A percentile compares a stretch with the other conserved stretches of the same genome.
Evolutionary conservation across 2,888 invertebrate species (phyloP).

Genomic region (Agonopterix subpropinquella): DNA sequence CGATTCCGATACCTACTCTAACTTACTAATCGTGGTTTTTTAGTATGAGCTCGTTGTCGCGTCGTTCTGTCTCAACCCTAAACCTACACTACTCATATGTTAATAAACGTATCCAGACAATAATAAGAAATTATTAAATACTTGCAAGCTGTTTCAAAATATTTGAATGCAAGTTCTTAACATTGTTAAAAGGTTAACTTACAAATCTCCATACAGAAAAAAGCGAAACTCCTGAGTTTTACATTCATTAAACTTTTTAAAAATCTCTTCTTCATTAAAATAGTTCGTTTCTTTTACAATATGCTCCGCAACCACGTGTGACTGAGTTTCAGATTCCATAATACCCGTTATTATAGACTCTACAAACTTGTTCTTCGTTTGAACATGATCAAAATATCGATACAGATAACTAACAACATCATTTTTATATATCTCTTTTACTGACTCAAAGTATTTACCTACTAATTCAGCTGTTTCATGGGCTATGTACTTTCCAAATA

Average conservation of each 20-base stretch:
- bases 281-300: background rate
- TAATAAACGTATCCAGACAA: too few species aligned
- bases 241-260: background rate
- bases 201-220: background rate
- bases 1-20: too few species aligned
- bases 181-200: background rate
- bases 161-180: background rate
- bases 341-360: background rate
- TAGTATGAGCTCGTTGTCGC: too few species aligned
- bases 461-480: slow-evolving; percentile 30
- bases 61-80: too few species aligned
- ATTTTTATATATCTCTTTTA: slow-evolving; percentile 29
- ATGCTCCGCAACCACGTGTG: background rate
- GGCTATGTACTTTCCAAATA: slow-evolving; percentile 35
- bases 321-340: background rate
- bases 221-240: background rate
- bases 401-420: slow-evolving; percentile 22
- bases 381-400: background rate
- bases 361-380: background rate
- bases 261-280: background rate
- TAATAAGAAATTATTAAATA: too few species aligned
- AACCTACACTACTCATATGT: too few species aligned
- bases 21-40: too few species aligned
- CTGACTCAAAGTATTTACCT: slow-evolving; percentile 32
- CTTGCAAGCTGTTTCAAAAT: too few species aligned